These are phyloP conservation scores for Sinopyrophorus schimmeli DNA, from an alignment of 2,888 invertebrate species.

Conservation along the genomic window DNA sequence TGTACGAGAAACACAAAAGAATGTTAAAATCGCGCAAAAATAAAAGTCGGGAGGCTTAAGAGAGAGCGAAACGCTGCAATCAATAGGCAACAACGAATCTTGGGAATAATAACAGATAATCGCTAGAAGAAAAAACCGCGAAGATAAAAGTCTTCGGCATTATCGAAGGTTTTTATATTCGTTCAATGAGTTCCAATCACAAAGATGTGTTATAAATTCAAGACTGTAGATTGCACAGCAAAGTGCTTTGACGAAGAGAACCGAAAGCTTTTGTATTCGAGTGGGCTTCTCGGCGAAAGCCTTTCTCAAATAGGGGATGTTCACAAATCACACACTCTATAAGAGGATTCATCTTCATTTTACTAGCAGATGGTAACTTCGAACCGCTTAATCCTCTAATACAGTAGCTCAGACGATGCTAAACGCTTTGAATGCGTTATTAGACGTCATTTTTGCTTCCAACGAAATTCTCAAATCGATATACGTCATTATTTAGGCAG, in stretches of 20 bases:
- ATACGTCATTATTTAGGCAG: too few relatives aligned
- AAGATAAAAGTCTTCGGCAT: constrained; percentile 11
- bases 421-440: neutral
- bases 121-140: constrained; percentile 7
- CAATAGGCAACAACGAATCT: constrained; percentile 1
- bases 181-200: constrained; percentile 9
- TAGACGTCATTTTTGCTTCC: neutral
- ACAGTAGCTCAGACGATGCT: constrained; percentile 1
- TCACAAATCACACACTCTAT: constrained; percentile 15
- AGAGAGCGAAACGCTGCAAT: constrained; percentile 7
- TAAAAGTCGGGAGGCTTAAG: too few relatives aligned
- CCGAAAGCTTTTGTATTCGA: constrained; percentile 12
- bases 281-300: constrained; percentile 7
- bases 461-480: constrained; percentile 6
- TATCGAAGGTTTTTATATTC: constrained; percentile 11
- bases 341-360: constrained; percentile 22
- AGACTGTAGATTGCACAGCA: constrained; percentile 10
- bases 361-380: constrained; percentile 10
- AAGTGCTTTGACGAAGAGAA: constrained; percentile 8
- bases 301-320: constrained; percentile 12
- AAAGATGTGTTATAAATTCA: constrained; percentile 16
- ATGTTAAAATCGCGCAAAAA: too few relatives aligned
- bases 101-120: constrained; percentile 12
- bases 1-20: too few relatives aligned
- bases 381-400: constrained; percentile 10